Percentiles rank a stretch among this genome's conserved stretches.
Evolutionary conservation across 2,888 invertebrate species (phyloP).

Genomic region (Osmoderma eremita): DNA sequence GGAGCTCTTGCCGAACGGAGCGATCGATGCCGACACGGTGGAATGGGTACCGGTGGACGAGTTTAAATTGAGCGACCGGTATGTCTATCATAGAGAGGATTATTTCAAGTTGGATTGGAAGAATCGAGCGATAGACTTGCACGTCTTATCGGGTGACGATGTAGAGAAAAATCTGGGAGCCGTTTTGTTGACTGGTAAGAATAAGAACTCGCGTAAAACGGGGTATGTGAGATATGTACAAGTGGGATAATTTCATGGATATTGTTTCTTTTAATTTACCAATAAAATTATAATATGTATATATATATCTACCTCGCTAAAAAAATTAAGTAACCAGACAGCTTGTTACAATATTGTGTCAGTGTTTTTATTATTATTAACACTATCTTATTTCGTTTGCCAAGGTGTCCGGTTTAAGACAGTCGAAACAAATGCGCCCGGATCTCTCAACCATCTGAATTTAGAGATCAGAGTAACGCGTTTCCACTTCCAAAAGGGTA

Average conservation of each 20-base stretch:
- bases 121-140: slow-evolving; percentile 65
- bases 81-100: slow-evolving; percentile 59
- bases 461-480: slow-evolving; percentile 66
- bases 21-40: slow-evolving; percentile 57
- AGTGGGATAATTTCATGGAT: no score
- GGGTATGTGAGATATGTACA: no score
- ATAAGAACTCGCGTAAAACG: no score
- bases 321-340: no score
- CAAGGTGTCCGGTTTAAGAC: slow-evolving; percentile 72
- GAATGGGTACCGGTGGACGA: slow-evolving; percentile 63
- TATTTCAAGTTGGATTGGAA: slow-evolving; percentile 66
- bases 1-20: slow-evolving; percentile 58
- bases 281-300: no score
- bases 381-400: slow-evolving; percentile 27
- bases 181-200: slow-evolving; percentile 77
- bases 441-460: slow-evolving; percentile 65
- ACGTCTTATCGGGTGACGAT: slow-evolving; percentile 65
- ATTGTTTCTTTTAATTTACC: no score
- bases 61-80: slow-evolving; percentile 55
- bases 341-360: no score
- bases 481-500: slow-evolving; percentile 65
- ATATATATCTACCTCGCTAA: no score
- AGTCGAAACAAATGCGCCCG: slow-evolving; percentile 65
- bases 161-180: slow-evolving; percentile 69
- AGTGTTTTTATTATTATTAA: background rate